These are phyloP conservation scores for Rosalia funebris DNA, from an alignment of 2,888 invertebrate genomes.

Conservation along the genomic window DNA sequence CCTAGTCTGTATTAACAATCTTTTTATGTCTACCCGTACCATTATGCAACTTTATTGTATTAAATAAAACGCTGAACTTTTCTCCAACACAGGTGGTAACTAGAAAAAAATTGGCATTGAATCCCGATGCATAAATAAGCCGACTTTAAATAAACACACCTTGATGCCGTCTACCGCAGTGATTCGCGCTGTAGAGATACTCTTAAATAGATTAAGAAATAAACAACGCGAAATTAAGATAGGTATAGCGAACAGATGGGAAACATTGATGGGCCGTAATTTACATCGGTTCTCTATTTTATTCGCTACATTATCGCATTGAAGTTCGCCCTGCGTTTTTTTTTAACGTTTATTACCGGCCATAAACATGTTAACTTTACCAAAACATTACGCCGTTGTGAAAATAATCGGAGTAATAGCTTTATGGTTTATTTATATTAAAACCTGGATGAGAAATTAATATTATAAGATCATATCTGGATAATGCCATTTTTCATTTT, in stretches of 20 bases:
- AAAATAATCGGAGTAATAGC: too few relatives aligned
- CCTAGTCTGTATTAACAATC: too few relatives aligned
- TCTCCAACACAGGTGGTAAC: slow-evolving; percentile 1
- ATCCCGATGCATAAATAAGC: slow-evolving; percentile 35
- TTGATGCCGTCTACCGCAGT: slow-evolving; percentile 5
- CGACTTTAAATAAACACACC: slow-evolving; percentile 22
- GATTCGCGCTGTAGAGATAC: background rate
- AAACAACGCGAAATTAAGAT: background rate
- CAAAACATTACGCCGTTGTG: too few relatives aligned
- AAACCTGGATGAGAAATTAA: too few relatives aligned
- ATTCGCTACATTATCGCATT: background rate
- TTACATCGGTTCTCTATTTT: background rate
- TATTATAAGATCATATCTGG: too few relatives aligned
- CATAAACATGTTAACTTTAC: background rate
- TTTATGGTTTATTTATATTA: too few relatives aligned
- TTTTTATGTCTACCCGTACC: too few relatives aligned
- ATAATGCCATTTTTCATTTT: too few relatives aligned
- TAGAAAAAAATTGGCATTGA: slow-evolving; percentile 31
- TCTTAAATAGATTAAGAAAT: background rate
- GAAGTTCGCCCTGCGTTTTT: background rate
- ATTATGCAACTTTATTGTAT: too few relatives aligned
- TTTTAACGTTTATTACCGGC: background rate
- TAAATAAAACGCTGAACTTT: background rate
- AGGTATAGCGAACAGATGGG: background rate
- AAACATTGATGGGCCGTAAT: background rate